Base-by-base conservation (phyloP, 30 jellyfish, hydroid and myxozoan species). In the Mastigias papua region DNA sequence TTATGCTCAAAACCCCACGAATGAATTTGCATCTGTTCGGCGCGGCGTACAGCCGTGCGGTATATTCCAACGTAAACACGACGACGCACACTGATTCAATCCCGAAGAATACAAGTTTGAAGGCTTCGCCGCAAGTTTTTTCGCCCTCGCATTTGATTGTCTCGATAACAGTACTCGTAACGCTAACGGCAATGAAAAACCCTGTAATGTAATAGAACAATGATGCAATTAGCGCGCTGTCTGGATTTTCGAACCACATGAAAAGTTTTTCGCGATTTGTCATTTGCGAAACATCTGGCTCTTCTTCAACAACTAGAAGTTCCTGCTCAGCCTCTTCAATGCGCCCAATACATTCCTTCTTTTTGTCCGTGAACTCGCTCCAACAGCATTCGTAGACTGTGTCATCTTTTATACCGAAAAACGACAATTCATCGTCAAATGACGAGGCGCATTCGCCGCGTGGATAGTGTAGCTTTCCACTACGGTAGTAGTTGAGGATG, bases 201-300 rank as follows among this genome's bases (percentile, higher is more conserved):
- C 98, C 98, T 1, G 98, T 93, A 1, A 93, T 90, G 72, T 93
- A 93, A 63, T 93, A 93, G 69, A 93, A 93, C 9, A 93, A 20
- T 23, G 86, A 71, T 11, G 97, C 97, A 16, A 93, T 83, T 21
- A 89, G 27, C 11, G 97, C 89, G 42, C 94, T 83, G 48, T 93
- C 97, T 20, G 98, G 98, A 79, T 93, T 89, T 54, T 93, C 98
- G 64, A 93, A 93, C 93, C 95, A 93, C 87, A 75, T 76, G 90
- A 74, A 93, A 58, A 93, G 80, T 89, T 89, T 88, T 60, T 84
- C 97, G 34, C 98, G 95, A 8, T 57, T 64, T 27, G 86, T 63
- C 89, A 81, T 51, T 42, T 69, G 70, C 72, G 86, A 33, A 7
- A 34, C 61, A 62, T 90, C 94, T 17, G 48, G 30, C 46, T 81